phyloP scores from a whole-genome alignment of 1,140 invertebrate genomes.

The Aricia agestis region DNA sequence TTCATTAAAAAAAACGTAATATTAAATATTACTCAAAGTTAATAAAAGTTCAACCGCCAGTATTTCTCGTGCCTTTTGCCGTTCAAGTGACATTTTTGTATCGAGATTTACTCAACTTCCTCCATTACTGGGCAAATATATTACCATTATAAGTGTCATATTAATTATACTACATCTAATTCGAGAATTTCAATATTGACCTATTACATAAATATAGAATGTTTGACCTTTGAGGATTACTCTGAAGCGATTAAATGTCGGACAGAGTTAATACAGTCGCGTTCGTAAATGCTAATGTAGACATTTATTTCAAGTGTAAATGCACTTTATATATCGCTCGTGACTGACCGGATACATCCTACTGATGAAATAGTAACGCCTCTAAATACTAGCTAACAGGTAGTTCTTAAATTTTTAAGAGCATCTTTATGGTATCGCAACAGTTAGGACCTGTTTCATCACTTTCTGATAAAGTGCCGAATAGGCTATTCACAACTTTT shows the following conservation, averaged over 20 bases:
- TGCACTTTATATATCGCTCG: too few species aligned
- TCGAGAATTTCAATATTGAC: constrained; percentile 7
- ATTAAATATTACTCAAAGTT: neutral
- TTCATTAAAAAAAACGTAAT: too few species aligned
- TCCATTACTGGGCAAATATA: neutral
- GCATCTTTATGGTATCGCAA: too few species aligned
- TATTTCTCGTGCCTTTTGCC: neutral
- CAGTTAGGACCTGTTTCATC: too few species aligned
- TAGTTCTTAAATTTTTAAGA: neutral
- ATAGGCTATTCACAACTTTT: too few species aligned
- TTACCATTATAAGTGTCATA: neutral
- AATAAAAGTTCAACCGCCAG: neutral
- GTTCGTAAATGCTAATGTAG: neutral
- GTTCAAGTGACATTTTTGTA: neutral
- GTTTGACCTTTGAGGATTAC: constrained; percentile 12
- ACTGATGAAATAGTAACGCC: neutral
- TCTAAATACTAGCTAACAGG: neutral
- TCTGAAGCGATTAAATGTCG: constrained; percentile 10
- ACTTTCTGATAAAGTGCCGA: too few species aligned
- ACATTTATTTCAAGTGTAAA: constrained; percentile 1
- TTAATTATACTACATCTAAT: constrained; percentile 2
- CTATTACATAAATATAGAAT: constrained; percentile 13
- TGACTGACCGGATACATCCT: neutral
- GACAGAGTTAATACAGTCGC: neutral
- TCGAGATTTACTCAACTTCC: neutral